A percentile compares a stretch with the other conserved stretches of the same genome.
Evolutionary conservation across 2,888 invertebrate genomes (phyloP).

Genomic region (Eilema sororculum): DNA sequence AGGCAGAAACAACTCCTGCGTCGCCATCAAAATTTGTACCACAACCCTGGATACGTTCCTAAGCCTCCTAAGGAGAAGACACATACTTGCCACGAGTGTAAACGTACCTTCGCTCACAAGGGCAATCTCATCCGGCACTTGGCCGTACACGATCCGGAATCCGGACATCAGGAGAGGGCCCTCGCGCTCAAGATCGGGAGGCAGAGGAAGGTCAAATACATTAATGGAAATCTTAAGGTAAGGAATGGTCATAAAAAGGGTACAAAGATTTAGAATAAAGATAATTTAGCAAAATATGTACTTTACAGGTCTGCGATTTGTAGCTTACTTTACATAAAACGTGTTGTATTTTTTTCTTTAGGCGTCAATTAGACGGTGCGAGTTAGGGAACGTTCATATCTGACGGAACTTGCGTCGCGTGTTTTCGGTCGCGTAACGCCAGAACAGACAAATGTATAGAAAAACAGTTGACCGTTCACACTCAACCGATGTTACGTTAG

Average conservation of each 20-base stretch:
- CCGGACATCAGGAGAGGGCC: conserved; percentile 91
- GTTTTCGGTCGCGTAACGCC: no score
- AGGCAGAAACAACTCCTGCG: conserved; percentile 96
- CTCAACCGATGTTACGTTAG: no score
- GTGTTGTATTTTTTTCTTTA: no score
- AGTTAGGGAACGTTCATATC: no score
- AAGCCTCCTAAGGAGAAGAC: conserved; percentile 96
- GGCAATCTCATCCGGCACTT: conserved; percentile 97
- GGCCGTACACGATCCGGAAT: conserved; percentile 96
- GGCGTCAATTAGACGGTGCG: no score
- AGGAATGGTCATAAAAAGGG: background rate
- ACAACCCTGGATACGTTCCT: conserved; percentile 95
- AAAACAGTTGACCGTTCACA: no score
- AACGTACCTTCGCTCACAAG: conserved; percentile 92
- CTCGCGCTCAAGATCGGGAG: conserved; percentile 92
- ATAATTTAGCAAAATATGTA: no score
- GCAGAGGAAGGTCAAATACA: conserved; percentile 90
- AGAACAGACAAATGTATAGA: no score
- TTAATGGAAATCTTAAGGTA: conserved; percentile 83
- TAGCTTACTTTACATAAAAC: no score
- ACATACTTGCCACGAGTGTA: conserved; percentile 94
- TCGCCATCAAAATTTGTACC: conserved; percentile 96
- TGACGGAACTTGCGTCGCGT: no score
- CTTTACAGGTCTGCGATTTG: no score
- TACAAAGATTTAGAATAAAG: no score